Conservation (phyloP, 2,888 invertebrate genomes). For the Morpho achilles region DNA sequence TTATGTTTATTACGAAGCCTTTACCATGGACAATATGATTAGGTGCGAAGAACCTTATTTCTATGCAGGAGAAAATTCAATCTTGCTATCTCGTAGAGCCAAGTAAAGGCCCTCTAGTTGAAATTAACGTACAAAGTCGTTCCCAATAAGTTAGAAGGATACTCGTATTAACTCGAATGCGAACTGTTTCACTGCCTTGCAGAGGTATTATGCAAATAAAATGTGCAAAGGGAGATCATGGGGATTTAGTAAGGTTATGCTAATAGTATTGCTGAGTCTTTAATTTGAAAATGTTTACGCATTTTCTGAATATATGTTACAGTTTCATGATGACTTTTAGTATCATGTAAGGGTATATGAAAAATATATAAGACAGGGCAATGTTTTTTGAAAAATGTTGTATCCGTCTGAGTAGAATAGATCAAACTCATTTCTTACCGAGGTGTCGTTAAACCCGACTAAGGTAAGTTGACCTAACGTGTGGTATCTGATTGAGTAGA, state of each 20-base stretch:
- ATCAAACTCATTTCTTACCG: too few relatives aligned
- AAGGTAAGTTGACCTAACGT: too few relatives aligned
- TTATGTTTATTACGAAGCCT: not conserved
- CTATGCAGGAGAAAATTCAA: slow-evolving; percentile 13
- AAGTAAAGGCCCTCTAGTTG: slow-evolving; percentile 13
- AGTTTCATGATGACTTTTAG: not conserved
- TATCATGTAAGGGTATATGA: too few relatives aligned
- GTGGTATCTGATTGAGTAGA: too few relatives aligned
- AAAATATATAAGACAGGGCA: too few relatives aligned
- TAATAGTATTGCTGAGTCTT: slow-evolving; percentile 10
- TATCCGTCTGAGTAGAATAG: too few relatives aligned
- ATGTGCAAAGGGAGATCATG: slow-evolving; percentile 11
- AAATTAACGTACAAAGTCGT: slow-evolving; percentile 13
- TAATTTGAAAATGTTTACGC: slow-evolving; percentile 3
- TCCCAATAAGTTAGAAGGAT: slow-evolving; percentile 15
- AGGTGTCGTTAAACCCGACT: too few relatives aligned
- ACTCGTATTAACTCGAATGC: slow-evolving; percentile 11
- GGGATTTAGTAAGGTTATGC: slow-evolving; percentile 15
- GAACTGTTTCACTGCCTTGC: slow-evolving; percentile 10
- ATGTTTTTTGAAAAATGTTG: too few relatives aligned
- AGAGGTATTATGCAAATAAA: slow-evolving; percentile 15
- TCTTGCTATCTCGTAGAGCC: slow-evolving; percentile 13
- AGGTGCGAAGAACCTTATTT: slow-evolving; percentile 9
- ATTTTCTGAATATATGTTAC: slow-evolving; percentile 7
- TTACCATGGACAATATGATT: slow-evolving; percentile 8